A percentile compares a stretch with the other conserved stretches of the same genome.
Evolutionary conservation across 2,797 vertebrate species (phyloP).

Genomic region (Antennarius maculatus): DNA sequence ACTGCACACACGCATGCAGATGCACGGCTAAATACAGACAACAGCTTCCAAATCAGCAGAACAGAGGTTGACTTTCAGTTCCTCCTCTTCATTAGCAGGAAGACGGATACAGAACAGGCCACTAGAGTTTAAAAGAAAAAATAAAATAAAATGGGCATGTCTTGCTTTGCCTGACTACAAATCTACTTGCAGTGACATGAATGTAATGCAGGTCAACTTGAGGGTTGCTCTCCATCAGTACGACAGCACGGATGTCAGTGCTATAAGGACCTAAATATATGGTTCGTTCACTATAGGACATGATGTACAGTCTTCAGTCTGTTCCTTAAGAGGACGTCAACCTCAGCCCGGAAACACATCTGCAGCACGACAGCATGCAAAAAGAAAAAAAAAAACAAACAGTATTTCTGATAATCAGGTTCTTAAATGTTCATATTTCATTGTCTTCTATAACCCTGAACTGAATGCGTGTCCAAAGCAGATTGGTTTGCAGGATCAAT

Average conservation of each 20-base stretch:
- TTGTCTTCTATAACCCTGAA: too few species aligned
- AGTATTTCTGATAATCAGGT: too few species aligned
- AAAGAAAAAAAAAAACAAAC: not conserved
- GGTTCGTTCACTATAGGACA: not conserved
- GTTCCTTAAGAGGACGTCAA: not conserved
- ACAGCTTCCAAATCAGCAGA: conserved; percentile 8
- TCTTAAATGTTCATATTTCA: too few species aligned
- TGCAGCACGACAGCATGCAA: not conserved
- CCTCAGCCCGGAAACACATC: not conserved
- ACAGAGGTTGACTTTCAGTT: not conserved
- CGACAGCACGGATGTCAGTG: not conserved
- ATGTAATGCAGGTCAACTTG: conserved; percentile 9
- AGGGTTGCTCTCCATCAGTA: conserved; percentile 1
- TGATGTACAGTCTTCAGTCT: not conserved
- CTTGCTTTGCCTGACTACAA: not conserved
- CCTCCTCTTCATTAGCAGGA: not conserved
- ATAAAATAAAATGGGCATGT: conserved; percentile 5
- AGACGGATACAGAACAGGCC: not conserved
- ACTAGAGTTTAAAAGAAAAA: not conserved
- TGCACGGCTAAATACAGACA: conserved; percentile 11
- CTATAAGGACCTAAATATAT: not conserved
- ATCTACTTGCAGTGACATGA: conserved; percentile 32
- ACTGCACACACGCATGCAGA: conserved; percentile 32
- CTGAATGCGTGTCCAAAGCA: too few species aligned
- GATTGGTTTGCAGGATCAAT: too few species aligned